Evolutionary conservation across 2,797 vertebrate species (phyloP), one percentile per base, ranked within the genome.

Genomic region (Cyclopterus lumpus): DNA sequence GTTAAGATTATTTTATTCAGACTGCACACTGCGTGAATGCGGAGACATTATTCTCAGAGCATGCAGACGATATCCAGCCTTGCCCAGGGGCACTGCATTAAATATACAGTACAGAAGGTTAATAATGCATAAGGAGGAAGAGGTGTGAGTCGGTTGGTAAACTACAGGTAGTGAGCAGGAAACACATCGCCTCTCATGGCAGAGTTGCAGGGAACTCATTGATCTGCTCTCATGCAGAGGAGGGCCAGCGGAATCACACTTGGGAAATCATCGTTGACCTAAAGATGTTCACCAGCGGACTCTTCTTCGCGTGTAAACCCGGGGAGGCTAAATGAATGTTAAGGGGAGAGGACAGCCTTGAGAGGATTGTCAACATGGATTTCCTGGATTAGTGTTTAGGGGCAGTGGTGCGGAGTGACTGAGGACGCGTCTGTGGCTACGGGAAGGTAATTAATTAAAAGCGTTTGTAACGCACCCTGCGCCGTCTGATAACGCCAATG

Each of bases 381-480:
- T 88, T 89, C 79, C 77, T 77, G 90, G 89, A 88, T 94, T 90
- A 92, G 79, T 76, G 79, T 85, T 86, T 67, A 55, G 86, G 73
- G 72, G 73, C 54, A 77, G 73, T 67, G 76, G 88, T 60, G 87
- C 71, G 18, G 76, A 83, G 85, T 84, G 87, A 86, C 75, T 83
- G 71, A 77, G 76, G 70, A 79, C 85, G 79, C 86, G 84, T 90
- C 92, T 86, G 81, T 75, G 83, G 81, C 82, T 60, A 83, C n/a
- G 59, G 83, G 80, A 90, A 85, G 86, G 80, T 91, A 88, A 93
- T 93, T 93, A 92, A 94, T 92, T 92, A 90, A 91, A 88, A 89
- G 69, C 0, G 32, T 83, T 83, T 89, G 87, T 92, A 93, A 91
- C 73, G 54, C 82, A 81, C 67, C 67, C 34, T 32, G 87, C 81